Evolutionary conservation across 2,888 invertebrate genomes (phyloP).

Genomic region (Sympetrum striolatum): DNA sequence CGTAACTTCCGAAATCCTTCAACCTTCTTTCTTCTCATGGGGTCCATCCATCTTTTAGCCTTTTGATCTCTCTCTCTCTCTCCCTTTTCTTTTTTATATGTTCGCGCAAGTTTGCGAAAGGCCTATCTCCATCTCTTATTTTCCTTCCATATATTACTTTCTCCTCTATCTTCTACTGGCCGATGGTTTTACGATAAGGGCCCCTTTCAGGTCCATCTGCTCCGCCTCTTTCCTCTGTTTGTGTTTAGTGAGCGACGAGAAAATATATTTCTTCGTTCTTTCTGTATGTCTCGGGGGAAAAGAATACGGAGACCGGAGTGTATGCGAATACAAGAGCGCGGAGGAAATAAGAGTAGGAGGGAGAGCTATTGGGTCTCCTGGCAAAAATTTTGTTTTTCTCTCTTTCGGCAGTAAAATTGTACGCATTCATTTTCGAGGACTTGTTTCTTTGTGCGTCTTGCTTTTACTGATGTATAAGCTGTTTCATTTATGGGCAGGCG

Average conservation of each 20-base stretch:
- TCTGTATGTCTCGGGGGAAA: not conserved
- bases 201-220: not conserved
- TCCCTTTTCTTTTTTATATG: not conserved
- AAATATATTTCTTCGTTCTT: not conserved
- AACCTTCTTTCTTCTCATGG: slow-evolving; percentile 14
- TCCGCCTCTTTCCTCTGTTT: not conserved
- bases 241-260: slow-evolving; percentile 1
- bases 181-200: not conserved
- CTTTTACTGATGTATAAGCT: no score
- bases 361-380: not conserved
- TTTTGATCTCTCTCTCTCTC: not conserved
- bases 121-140: not conserved
- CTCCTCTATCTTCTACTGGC: not conserved
- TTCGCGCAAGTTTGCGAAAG: slow-evolving; percentile 52
- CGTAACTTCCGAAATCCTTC: not conserved
- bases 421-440: no score
- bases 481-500: no score
- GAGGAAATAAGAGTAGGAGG: not conserved
- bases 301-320: not conserved
- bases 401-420: no score
- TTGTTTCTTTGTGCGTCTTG: no score
- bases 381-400: no score
- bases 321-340: no score
- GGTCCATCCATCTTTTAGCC: slow-evolving; percentile 22
- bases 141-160: not conserved